phyloP scores from a whole-genome alignment of 2,797 vertebrate species.

The Xiphophorus birchmanni region DNA sequence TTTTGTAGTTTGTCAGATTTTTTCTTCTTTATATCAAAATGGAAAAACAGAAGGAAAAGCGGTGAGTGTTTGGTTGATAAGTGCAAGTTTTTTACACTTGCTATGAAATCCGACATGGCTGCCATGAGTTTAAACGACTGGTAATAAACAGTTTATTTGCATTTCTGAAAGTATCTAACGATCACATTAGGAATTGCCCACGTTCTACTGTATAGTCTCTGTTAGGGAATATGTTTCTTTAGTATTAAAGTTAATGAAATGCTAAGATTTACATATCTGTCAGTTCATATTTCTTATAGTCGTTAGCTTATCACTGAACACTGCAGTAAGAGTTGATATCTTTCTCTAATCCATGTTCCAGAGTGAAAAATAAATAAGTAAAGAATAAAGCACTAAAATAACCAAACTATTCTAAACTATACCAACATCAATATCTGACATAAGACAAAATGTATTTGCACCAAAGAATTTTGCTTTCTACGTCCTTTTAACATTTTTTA shows the following conservation, averaged over 20 bases:
- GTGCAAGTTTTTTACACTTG: neutral
- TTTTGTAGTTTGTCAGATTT: neutral
- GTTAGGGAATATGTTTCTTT: neutral
- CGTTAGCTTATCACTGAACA: neutral
- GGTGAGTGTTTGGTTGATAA: neutral
- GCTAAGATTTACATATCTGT: neutral
- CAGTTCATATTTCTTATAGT: neutral
- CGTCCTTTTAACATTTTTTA: neutral
- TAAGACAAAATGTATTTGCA: neutral
- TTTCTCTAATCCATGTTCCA: neutral
- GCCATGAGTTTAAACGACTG: neutral
- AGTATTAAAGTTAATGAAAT: neutral
- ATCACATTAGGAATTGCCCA: neutral
- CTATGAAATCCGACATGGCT: neutral
- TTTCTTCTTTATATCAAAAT: neutral
- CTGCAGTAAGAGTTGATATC: neutral
- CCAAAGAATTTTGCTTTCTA: neutral
- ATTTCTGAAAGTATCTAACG: neutral
- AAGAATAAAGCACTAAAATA: neutral
- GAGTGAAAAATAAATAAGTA: neutral
- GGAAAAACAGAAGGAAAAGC: neutral
- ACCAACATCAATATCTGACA: neutral
- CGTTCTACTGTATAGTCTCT: neutral
- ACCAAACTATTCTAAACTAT: neutral
- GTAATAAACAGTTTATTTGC: neutral